phyloP scores from a whole-genome alignment of 2,888 invertebrate species.

The Lissonota sp. region DNA sequence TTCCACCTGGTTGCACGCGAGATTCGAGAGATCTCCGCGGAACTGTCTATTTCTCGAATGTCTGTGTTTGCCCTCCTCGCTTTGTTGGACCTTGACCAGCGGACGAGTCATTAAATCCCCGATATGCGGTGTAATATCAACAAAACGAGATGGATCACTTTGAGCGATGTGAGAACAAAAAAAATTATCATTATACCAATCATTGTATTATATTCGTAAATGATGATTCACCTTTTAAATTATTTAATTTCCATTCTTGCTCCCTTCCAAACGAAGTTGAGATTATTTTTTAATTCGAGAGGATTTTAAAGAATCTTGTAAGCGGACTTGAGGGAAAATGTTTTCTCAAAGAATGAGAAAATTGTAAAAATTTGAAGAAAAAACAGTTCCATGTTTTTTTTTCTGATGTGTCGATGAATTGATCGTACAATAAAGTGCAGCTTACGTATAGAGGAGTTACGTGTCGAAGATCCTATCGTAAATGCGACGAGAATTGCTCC shows the following conservation, averaged over 20 bases:
- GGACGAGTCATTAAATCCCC: conserved; percentile 49
- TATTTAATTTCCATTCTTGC: neutral
- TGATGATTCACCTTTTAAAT: neutral
- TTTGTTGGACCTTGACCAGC: conserved; percentile 47
- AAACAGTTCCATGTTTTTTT: no score
- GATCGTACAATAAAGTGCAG: neutral
- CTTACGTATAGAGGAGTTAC: conserved; percentile 51
- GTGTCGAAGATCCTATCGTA: conserved; percentile 61
- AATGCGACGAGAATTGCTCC: conserved; percentile 32
- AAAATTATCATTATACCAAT: conserved; percentile 33
- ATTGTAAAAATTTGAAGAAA: no score
- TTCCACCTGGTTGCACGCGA: conserved; percentile 58
- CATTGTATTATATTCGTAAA: conserved; percentile 48
- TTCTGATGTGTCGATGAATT: conserved; percentile 47
- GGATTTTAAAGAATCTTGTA: no score
- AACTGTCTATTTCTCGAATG: conserved; percentile 5
- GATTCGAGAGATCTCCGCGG: conserved; percentile 45
- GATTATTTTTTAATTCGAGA: no score
- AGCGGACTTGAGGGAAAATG: no score
- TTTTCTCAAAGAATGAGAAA: no score
- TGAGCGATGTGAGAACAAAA: conserved; percentile 24
- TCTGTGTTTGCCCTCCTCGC: neutral
- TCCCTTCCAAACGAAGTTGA: no score
- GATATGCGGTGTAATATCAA: conserved; percentile 8
- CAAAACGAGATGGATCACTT: conserved; percentile 39